phyloP scores from a whole-genome alignment of 2,797 vertebrate species.

The Alosa sapidissima region DNA sequence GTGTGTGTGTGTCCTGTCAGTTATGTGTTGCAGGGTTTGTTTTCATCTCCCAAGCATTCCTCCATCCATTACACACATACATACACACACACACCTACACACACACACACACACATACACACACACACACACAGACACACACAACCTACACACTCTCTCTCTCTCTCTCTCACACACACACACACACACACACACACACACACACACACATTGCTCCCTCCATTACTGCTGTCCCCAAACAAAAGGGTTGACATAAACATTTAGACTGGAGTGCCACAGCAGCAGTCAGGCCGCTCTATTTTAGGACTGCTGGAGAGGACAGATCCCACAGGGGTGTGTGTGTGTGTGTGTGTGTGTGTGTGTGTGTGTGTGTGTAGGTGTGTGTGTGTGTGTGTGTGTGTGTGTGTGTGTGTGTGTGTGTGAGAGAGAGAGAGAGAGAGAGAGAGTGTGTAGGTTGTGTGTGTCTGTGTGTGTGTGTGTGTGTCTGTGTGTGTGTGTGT shows the following conservation, averaged over 20 bases:
- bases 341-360: conserved; percentile 26
- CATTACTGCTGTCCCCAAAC: conserved; percentile 20
- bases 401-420: no score
- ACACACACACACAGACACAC: no score
- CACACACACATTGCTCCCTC: no score
- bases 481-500: conserved; percentile 9
- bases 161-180: no score
- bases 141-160: conserved; percentile 22
- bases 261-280: conserved; percentile 38
- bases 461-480: conserved; percentile 5
- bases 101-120: no score
- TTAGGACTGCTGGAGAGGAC: not conserved
- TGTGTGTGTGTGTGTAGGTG: not conserved
- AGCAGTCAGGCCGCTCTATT: not conserved
- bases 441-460: not conserved
- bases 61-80: not conserved
- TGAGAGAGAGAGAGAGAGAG: not conserved
- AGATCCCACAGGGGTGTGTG: conserved; percentile 28
- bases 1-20: not conserved
- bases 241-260: conserved; percentile 40
- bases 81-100: no score
- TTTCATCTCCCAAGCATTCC: conserved; percentile 18
- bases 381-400: conserved; percentile 5
- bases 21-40: not conserved
- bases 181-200: no score